phyloP scores from a whole-genome alignment of 2,797 vertebrate species.

The Steatocranus sp. region DNA sequence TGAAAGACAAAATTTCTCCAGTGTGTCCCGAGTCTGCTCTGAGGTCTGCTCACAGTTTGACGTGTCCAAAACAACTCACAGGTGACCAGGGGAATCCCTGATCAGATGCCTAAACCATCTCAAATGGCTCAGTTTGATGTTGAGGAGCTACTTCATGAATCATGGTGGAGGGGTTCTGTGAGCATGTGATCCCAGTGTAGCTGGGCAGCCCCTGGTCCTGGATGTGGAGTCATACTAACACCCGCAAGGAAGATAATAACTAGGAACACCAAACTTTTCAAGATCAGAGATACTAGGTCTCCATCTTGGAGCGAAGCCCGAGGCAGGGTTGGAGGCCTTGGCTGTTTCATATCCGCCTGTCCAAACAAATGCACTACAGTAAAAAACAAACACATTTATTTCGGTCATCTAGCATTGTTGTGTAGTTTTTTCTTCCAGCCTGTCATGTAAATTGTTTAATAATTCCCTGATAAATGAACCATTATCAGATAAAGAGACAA shows the following conservation, averaged over 20 bases:
- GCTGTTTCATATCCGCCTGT: background rate
- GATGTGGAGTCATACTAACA: background rate
- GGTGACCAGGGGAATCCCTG: background rate
- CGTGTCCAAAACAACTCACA: background rate
- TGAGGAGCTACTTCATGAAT: background rate
- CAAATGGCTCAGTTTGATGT: background rate
- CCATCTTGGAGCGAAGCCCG: background rate
- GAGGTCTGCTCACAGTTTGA: background rate
- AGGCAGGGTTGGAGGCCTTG: background rate
- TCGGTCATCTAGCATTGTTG: background rate
- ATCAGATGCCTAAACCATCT: background rate
- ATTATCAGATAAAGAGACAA: background rate
- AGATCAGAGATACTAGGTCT: background rate
- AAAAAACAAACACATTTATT: background rate
- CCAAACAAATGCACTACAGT: background rate
- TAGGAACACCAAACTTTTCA: background rate
- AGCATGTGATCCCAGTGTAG: background rate
- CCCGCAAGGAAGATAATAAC: background rate
- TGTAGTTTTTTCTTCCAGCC: background rate
- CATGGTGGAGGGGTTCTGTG: background rate
- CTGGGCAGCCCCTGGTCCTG: background rate
- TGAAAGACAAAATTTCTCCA: background rate
- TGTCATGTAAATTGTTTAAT: background rate
- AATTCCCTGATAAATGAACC: background rate
- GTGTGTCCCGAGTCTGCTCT: background rate